A percentile compares a stretch with the other conserved stretches of the same genome.
Evolutionary conservation across 2,797 vertebrate species (phyloP).

Genomic region (Protonibea diacanthus): DNA sequence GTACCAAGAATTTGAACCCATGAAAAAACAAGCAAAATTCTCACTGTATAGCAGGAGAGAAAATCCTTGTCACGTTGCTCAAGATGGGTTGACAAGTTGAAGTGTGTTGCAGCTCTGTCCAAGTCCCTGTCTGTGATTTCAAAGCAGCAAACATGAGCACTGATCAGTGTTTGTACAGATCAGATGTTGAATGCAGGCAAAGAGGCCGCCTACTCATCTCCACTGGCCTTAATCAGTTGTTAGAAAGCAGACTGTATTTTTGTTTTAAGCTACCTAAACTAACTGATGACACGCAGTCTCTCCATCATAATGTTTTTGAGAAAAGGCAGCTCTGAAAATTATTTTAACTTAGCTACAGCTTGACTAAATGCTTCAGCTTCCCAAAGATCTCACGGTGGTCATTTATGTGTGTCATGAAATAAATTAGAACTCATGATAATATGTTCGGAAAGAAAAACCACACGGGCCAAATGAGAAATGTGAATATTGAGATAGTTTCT

Average conservation of each 20-base stretch:
- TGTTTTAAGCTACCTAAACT: neutral
- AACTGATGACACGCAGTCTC: neutral
- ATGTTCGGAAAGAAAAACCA: neutral
- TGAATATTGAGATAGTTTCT: neutral
- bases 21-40: constrained; percentile 6
- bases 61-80: neutral
- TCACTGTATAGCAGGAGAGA: neutral
- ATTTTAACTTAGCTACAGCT: neutral
- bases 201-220: neutral
- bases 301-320: neutral
- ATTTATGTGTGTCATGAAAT: neutral
- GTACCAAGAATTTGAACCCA: constrained; percentile 24
- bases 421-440: neutral
- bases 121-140: neutral
- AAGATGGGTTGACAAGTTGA: neutral
- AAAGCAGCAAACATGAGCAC: neutral
- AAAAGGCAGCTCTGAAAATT: neutral
- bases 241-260: neutral
- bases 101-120: neutral
- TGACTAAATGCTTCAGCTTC: neutral
- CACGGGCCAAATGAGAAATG: constrained; percentile 2
- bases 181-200: neutral
- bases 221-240: neutral
- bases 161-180: neutral
- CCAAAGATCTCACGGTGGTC: neutral